phyloP scores from a whole-genome alignment of 2,797 vertebrate genomes.

The Furcifer pardalis region DNA sequence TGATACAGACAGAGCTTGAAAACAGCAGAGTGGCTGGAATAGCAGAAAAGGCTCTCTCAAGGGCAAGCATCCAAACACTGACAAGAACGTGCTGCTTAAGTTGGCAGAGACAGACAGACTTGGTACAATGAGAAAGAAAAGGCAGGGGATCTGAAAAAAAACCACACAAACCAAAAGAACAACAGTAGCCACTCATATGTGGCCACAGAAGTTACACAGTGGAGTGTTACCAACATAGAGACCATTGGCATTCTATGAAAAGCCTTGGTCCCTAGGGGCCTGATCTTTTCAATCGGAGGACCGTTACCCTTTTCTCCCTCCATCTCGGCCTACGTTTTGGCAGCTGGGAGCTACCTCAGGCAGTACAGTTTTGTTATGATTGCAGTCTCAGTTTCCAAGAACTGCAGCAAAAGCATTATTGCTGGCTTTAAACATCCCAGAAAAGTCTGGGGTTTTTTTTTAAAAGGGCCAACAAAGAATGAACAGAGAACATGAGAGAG shows the following conservation, averaged over 20 bases:
- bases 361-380: conserved; percentile 58
- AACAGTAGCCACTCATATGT: conserved; percentile 33
- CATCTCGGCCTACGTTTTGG: conserved; percentile 37
- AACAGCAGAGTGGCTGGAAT: conserved; percentile 43
- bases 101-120: conserved; percentile 29
- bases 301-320: conserved; percentile 43
- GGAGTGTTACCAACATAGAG: conserved; percentile 48
- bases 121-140: conserved; percentile 19
- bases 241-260: conserved; percentile 58
- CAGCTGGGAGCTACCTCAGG: conserved; percentile 61
- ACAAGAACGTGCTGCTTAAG: conserved; percentile 53
- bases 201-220: conserved; percentile 48
- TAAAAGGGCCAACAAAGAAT: conserved; percentile 16
- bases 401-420: conserved; percentile 68
- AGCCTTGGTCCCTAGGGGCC: conserved; percentile 35
- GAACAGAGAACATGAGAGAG: conserved; percentile 11
- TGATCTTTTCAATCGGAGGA: conserved; percentile 38
- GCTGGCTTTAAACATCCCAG: conserved; percentile 50
- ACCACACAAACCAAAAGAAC: conserved; percentile 9
- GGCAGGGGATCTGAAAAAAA: not conserved
- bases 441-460: conserved; percentile 37
- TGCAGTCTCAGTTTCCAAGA: conserved; percentile 74
- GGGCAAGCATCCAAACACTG: conserved; percentile 32
- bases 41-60: conserved; percentile 39
- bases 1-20: conserved; percentile 36